Evolutionary conservation across 1,140 invertebrate genomes (phyloP).

Genomic region (Hyles euphorbiae): DNA sequence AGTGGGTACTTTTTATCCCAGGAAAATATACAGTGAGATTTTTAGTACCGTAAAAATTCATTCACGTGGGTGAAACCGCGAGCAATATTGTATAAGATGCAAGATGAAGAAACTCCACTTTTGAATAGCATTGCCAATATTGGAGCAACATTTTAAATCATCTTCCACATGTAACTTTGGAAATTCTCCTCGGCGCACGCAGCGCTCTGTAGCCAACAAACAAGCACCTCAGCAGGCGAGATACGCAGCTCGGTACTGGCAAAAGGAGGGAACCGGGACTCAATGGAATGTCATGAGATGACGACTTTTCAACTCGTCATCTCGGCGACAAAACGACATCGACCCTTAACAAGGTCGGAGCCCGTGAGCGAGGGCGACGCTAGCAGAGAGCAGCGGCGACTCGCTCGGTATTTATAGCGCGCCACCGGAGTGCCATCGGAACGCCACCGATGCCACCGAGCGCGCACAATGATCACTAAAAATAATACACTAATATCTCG

Average conservation of each 20-base stretch:
- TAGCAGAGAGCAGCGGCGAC: not conserved
- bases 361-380: not conserved
- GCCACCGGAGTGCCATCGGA: not conserved
- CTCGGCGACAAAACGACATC: too few species aligned
- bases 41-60: too few species aligned
- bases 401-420: conserved; percentile 1
- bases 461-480: conserved; percentile 13
- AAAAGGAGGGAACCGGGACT: not conserved
- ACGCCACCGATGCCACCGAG: not conserved
- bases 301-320: not conserved
- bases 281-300: not conserved
- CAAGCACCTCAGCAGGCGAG: not conserved
- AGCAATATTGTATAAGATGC: too few species aligned
- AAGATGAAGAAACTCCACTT: too few species aligned
- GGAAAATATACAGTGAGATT: too few species aligned
- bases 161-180: too few species aligned
- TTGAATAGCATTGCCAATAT: too few species aligned
- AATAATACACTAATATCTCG: conserved; percentile 17
- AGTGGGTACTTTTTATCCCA: too few species aligned
- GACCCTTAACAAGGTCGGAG: too few species aligned
- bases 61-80: too few species aligned
- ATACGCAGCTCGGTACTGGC: not conserved
- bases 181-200: not conserved
- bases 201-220: not conserved
- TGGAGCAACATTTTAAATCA: too few species aligned